Evolutionary conservation across 2,888 invertebrate genomes (phyloP).

Genomic region (Micoletzkya japonica): DNA sequence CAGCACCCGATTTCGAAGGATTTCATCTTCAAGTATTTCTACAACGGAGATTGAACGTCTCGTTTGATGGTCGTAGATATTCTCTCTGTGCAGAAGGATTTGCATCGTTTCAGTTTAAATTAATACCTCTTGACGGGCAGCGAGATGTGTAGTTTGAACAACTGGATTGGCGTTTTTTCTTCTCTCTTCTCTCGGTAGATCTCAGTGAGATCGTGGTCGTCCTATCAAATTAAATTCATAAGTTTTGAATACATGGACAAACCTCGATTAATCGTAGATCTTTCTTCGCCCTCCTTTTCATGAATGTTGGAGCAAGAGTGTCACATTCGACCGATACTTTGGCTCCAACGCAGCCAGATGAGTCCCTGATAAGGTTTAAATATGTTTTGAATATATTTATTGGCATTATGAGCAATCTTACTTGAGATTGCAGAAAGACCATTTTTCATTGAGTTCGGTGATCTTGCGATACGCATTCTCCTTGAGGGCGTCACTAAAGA

Average conservation of each 20-base stretch:
- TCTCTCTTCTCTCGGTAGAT: constrained; percentile 26
- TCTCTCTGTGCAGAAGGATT: constrained; percentile 66
- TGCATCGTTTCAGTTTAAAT: constrained; percentile 72
- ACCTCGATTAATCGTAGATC: not conserved
- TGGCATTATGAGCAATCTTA: constrained; percentile 23
- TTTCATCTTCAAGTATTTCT: constrained; percentile 82
- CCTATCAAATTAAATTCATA: not conserved
- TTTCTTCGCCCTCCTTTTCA: constrained; percentile 23
- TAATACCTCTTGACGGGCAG: constrained; percentile 44
- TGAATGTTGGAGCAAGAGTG: constrained; percentile 66
- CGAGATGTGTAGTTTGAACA: constrained; percentile 38
- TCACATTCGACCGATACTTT: constrained; percentile 69
- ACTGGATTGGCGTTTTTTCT: constrained; percentile 3
- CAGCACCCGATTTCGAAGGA: constrained; percentile 77
- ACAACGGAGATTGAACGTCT: constrained; percentile 70
- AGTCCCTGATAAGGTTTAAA: constrained; percentile 64
- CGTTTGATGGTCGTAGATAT: constrained; percentile 66
- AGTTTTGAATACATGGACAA: not conserved
- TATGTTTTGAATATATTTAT: not conserved
- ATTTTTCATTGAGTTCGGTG: constrained; percentile 86
- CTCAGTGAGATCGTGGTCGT: constrained; percentile 27
- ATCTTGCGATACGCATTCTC: constrained; percentile 87
- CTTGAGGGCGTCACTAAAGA: constrained; percentile 29
- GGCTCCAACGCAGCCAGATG: constrained; percentile 84
- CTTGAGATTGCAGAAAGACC: constrained; percentile 85